Conservation (phyloP, 2,113 vertebrate species). For the Aramus guarauna region DNA sequence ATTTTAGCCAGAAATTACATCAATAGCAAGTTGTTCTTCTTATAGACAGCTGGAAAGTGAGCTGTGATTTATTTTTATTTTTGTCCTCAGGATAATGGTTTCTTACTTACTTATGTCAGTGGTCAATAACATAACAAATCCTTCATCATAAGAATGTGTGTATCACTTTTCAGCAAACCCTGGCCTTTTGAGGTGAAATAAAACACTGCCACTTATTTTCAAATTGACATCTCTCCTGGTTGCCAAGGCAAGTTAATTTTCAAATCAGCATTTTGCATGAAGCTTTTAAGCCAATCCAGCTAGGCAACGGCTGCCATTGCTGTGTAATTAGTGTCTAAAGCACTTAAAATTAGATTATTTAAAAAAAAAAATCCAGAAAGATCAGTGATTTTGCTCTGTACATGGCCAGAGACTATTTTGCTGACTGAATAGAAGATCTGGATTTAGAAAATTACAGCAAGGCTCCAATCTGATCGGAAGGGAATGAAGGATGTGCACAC, state of each 20-base stretch:
- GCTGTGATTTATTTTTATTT: conserved; percentile 51
- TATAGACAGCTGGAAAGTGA: conserved; percentile 36
- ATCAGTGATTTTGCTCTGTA: neutral
- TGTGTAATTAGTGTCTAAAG: conserved; percentile 9
- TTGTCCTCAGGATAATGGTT: conserved; percentile 9
- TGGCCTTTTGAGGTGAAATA: conserved; percentile 38
- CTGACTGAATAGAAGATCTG: neutral
- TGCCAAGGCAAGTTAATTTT: conserved; percentile 13
- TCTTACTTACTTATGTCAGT: conserved; percentile 31
- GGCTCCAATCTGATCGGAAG: neutral
- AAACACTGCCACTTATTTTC: conserved; percentile 29
- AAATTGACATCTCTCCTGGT: neutral
- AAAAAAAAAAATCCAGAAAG: neutral
- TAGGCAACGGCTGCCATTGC: neutral
- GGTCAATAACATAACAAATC: conserved; percentile 51
- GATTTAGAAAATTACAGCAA: neutral
- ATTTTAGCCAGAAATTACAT: conserved; percentile 32
- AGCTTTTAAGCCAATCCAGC: neutral
- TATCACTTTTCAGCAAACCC: conserved; percentile 39
- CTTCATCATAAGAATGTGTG: conserved; percentile 3
- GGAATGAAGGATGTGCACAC: neutral
- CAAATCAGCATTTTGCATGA: neutral
- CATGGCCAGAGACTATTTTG: neutral
- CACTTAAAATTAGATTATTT: neutral
- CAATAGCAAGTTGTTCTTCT: neutral